Percentiles rank a stretch among this genome's conserved stretches.
Evolutionary conservation across 2,113 vertebrate species (phyloP).

Genomic region (Anseranas semipalmata): DNA sequence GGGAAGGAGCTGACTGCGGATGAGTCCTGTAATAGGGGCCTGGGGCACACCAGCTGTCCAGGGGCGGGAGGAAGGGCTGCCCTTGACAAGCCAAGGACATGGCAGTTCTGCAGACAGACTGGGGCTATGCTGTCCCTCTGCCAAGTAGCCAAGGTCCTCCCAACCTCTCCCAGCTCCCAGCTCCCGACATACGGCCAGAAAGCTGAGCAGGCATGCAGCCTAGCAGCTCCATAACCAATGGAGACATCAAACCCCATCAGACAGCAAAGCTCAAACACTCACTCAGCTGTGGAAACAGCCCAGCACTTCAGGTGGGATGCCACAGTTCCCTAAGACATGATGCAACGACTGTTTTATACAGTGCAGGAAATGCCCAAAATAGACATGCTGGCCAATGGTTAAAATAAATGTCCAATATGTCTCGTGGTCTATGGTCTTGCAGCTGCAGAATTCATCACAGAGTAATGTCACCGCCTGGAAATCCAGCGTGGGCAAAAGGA

Average conservation of each 20-base stretch:
- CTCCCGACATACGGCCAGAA: background rate
- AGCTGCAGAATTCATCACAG: background rate
- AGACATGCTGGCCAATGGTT: background rate
- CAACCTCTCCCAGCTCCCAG: background rate
- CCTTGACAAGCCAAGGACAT: conserved; percentile 65
- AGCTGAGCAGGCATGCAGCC: background rate
- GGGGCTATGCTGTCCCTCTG: conserved; percentile 58
- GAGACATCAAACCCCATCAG: background rate
- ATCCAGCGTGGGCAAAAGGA: background rate
- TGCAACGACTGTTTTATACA: background rate
- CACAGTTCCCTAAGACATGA: background rate
- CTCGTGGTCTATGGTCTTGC: rapidly evolving
- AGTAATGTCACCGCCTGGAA: background rate
- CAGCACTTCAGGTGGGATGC: background rate
- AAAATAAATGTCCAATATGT: background rate
- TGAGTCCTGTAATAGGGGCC: conserved; percentile 12
- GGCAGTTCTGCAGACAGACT: background rate
- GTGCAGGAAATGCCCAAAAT: background rate
- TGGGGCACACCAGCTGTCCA: conserved; percentile 64
- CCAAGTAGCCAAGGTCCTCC: conserved; percentile 59
- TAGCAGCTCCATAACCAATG: background rate
- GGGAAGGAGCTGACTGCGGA: background rate
- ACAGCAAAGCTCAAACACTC: background rate
- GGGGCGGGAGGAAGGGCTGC: conserved; percentile 48
- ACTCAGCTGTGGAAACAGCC: background rate